Percentiles rank a stretch among this genome's conserved stretches.
Conservation (phyloP, 2,888 invertebrate species). For the Prostheceraeus crozeri region DNA sequence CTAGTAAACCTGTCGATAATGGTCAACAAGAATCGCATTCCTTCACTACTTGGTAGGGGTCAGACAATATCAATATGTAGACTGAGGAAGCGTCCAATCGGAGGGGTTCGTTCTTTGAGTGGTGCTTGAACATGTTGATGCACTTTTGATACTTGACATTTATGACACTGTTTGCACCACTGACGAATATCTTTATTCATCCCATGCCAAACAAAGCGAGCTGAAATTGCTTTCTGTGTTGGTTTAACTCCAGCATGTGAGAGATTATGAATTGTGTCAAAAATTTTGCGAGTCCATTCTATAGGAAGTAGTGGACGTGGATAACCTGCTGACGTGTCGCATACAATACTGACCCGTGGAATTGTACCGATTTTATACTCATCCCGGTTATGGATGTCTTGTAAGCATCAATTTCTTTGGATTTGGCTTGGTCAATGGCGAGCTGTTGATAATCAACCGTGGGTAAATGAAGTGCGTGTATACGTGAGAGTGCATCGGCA, state of each 20-base stretch:
- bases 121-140: conserved; percentile 44
- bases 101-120: not conserved
- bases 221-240: conserved; percentile 32
- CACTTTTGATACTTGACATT: conserved; percentile 50
- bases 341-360: too few relatives aligned
- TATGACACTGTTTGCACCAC: conserved; percentile 46
- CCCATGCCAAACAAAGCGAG: conserved; percentile 19
- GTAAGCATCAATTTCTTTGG: too few relatives aligned
- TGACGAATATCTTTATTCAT: conserved; percentile 42
- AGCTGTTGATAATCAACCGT: too few relatives aligned
- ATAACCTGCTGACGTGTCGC: conserved; percentile 34
- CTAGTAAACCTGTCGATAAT: conserved; percentile 44
- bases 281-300: conserved; percentile 7
- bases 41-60: conserved; percentile 46
- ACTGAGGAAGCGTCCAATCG: conserved; percentile 49
- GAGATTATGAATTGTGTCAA: conserved; percentile 20
- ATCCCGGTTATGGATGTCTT: too few relatives aligned
- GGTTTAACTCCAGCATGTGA: conserved; percentile 14
- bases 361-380: too few relatives aligned
- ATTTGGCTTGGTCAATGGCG: too few relatives aligned
- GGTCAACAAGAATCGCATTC: conserved; percentile 43
- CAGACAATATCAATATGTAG: conserved; percentile 58
- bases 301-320: conserved; percentile 37
- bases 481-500: conserved; percentile 32
- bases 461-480: too few relatives aligned